A percentile compares a stretch with the other conserved stretches of the same genome.
These are phyloP conservation scores for Emydura subglobosa DNA, from an alignment of 2,113 vertebrate species.

Conservation along the genomic window DNA sequence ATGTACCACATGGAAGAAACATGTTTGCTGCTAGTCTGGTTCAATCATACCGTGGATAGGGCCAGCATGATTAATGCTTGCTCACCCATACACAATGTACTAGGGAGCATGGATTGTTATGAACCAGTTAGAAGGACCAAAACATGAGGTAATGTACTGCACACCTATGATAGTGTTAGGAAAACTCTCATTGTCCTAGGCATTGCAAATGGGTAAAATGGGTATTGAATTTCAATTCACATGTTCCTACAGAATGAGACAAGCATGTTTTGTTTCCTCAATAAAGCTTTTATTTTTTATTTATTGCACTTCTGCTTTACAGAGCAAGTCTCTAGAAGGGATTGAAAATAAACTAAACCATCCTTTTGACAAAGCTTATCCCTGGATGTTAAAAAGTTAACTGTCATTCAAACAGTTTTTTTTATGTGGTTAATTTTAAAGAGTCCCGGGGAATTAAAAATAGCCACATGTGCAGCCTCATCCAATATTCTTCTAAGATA, in stretches of 20 bases:
- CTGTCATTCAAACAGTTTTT: not conserved
- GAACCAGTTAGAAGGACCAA: not conserved
- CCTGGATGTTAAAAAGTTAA: not conserved
- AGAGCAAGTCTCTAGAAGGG: rapidly evolving
- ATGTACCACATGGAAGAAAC: not conserved
- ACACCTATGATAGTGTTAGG: not conserved
- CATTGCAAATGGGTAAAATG: not conserved
- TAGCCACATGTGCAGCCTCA: not conserved
- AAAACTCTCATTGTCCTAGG: not conserved
- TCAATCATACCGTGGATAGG: not conserved
- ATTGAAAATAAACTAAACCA: not conserved
- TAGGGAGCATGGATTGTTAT: not conserved
- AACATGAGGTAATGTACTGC: not conserved
- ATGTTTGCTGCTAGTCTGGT: not conserved
- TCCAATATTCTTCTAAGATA: not conserved
- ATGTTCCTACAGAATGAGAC: not conserved
- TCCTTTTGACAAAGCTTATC: not conserved
- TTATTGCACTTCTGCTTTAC: not conserved
- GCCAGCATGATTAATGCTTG: not conserved
- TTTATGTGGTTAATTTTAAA: not conserved
- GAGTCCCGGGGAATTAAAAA: not conserved
- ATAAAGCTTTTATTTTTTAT: not conserved
- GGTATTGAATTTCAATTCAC: not conserved
- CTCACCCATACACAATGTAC: not conserved
- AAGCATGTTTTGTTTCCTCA: not conserved